Evolutionary conservation across 1,140 invertebrate species (phyloP).

Genomic region (Lucilia cuprina): DNA sequence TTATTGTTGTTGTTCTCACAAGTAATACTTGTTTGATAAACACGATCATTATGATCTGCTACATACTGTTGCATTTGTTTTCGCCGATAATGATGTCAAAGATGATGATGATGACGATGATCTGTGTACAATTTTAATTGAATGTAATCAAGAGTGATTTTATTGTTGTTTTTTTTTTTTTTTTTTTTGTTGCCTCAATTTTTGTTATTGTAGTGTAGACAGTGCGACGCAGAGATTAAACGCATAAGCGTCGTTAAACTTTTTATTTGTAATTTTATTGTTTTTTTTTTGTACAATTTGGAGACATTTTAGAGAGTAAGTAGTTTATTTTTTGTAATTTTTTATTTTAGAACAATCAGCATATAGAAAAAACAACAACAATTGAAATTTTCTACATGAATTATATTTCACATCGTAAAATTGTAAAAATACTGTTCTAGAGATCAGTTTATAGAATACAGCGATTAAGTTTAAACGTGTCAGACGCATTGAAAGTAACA

Average conservation of each 20-base stretch:
- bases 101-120: background rate
- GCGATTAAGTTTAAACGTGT: slow-evolving; percentile 24
- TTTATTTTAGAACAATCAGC: background rate
- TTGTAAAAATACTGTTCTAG: slow-evolving; percentile 12
- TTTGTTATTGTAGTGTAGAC: background rate
- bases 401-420: background rate
- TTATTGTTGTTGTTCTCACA: background rate
- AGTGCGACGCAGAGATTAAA: slow-evolving; percentile 27
- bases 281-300: background rate
- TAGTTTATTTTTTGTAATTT: background rate
- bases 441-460: slow-evolving; percentile 2
- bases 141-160: slow-evolving; percentile 7
- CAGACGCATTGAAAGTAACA: slow-evolving; percentile 16
- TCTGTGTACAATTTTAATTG: background rate
- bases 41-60: background rate
- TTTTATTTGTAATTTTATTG: background rate
- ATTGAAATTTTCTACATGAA: background rate
- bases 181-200: background rate
- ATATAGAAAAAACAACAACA: no score
- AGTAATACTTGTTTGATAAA: background rate
- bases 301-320: slow-evolving; percentile 25
- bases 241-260: background rate
- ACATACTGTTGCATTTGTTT: background rate
- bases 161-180: background rate
- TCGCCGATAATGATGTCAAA: no score